phyloP scores from a whole-genome alignment of 2,888 invertebrate genomes.

The Hetaerina titia region DNA sequence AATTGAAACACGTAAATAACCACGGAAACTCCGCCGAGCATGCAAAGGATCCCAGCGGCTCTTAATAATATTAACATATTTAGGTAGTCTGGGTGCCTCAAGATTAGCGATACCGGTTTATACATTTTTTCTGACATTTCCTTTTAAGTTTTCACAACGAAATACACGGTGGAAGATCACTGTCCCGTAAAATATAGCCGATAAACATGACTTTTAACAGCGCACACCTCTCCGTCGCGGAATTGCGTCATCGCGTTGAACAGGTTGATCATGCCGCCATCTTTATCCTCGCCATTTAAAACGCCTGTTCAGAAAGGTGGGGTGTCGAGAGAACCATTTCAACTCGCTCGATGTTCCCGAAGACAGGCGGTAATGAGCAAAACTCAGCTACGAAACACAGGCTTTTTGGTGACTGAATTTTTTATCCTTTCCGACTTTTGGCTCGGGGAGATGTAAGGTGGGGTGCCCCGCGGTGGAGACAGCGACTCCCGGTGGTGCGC shows the following conservation, averaged over 20 bases:
- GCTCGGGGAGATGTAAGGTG: not conserved
- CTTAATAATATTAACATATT: not conserved
- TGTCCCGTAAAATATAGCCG: not conserved
- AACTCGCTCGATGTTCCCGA: not conserved
- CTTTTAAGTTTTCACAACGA: not conserved
- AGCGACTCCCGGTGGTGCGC: not conserved
- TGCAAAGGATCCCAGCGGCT: not conserved
- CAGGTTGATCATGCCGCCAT: conserved; percentile 8
- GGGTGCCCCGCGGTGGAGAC: not conserved
- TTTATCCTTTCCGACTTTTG: no score
- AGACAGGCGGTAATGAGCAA: not conserved
- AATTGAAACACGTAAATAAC: conserved; percentile 3
- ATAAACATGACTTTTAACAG: not conserved
- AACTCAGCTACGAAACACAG: not conserved
- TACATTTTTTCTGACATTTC: not conserved
- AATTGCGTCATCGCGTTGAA: not conserved
- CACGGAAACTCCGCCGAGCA: not conserved
- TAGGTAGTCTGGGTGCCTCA: not conserved
- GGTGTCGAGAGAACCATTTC: not conserved
- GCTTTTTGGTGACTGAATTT: not conserved
- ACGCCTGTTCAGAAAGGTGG: no score
- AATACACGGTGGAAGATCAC: not conserved
- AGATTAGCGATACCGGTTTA: not conserved
- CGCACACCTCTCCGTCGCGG: not conserved
- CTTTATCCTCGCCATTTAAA: not conserved